These are phyloP conservation scores for Sparus aurata DNA, from an alignment of 2,797 vertebrate genomes.

Conservation along the genomic window DNA sequence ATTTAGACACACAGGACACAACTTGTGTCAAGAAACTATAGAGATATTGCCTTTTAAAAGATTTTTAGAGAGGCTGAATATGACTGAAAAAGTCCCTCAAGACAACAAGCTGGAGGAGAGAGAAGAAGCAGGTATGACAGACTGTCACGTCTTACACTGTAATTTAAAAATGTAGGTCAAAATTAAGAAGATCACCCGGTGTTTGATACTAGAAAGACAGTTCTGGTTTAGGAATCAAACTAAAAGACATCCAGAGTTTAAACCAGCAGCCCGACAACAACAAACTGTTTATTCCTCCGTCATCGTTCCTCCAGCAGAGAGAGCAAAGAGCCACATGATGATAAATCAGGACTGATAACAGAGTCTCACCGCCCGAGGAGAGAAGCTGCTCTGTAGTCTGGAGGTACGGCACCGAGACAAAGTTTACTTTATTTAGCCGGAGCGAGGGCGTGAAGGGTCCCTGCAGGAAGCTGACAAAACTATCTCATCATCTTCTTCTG, in stretches of 20 bases:
- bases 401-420: too few relatives aligned
- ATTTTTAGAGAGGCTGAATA: too few relatives aligned
- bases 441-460: too few relatives aligned
- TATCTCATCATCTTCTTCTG: too few relatives aligned
- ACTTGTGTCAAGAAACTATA: background rate
- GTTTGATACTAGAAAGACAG: background rate
- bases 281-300: constrained; percentile 18
- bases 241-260: constrained; percentile 14
- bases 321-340: background rate
- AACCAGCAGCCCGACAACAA: constrained; percentile 23
- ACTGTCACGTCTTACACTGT: background rate
- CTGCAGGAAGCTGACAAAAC: background rate
- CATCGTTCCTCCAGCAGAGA: constrained; percentile 4
- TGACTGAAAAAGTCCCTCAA: background rate
- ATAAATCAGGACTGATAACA: too few relatives aligned
- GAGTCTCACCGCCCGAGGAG: too few relatives aligned
- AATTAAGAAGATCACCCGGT: background rate
- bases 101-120: background rate
- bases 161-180: background rate
- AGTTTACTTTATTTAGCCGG: too few relatives aligned
- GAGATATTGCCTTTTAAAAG: background rate
- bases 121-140: background rate
- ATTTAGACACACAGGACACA: background rate
- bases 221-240: background rate
- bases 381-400: too few relatives aligned